These are phyloP conservation scores for Nymphicus hollandicus DNA, from an alignment of 2,113 vertebrate genomes.

Conservation along the genomic window DNA sequence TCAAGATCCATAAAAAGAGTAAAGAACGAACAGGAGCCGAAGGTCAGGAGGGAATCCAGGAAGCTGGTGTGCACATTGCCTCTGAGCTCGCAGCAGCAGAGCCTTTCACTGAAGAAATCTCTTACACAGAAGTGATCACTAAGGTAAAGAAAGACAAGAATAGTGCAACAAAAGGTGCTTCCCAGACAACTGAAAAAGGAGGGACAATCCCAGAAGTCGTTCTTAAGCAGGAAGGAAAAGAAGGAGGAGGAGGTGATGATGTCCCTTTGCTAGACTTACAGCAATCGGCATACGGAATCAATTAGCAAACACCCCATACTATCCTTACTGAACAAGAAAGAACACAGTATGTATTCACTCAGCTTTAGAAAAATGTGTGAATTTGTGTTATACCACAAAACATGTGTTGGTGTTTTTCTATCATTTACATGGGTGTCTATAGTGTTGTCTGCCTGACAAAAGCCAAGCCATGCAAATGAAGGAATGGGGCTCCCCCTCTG, in stretches of 20 bases:
- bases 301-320: background rate
- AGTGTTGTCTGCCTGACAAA: background rate
- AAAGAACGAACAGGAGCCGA: slow-evolving; percentile 80
- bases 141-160: slow-evolving; percentile 82
- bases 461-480: background rate
- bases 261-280: slow-evolving; percentile 84
- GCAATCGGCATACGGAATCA: slow-evolving; percentile 75
- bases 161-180: slow-evolving; percentile 57
- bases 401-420: background rate
- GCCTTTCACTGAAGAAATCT: slow-evolving; percentile 78
- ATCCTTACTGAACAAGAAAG: background rate
- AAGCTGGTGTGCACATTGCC: slow-evolving; percentile 28
- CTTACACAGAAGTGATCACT: slow-evolving; percentile 81
- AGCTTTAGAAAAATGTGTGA: slow-evolving; percentile 7
- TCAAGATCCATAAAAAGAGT: slow-evolving; percentile 85
- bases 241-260: slow-evolving; percentile 71
- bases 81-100: slow-evolving; percentile 69
- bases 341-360: background rate
- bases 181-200: slow-evolving; percentile 53
- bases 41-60: slow-evolving; percentile 83
- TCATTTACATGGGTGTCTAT: background rate
- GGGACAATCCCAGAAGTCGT: slow-evolving; percentile 61
- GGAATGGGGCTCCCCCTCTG: background rate
- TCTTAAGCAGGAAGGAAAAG: slow-evolving; percentile 76
- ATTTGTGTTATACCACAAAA: background rate